Conservation (phyloP, 2,888 invertebrate species). For the Diarsia rubi region DNA sequence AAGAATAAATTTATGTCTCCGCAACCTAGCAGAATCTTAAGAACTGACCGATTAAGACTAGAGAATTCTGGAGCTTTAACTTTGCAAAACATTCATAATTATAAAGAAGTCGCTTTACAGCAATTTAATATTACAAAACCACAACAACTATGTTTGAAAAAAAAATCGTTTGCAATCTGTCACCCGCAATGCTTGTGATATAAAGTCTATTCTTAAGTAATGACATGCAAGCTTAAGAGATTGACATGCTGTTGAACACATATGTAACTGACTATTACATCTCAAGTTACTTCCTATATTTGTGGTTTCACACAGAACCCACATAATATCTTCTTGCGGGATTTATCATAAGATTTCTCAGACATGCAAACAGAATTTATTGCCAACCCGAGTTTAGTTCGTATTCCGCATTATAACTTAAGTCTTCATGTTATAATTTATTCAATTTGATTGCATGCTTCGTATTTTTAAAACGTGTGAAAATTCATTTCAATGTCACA, state of each 20-base stretch:
- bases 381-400: constrained; percentile 24
- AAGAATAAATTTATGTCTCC: constrained; percentile 23
- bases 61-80: not conserved
- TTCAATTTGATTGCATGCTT: constrained; percentile 34
- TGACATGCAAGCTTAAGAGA: constrained; percentile 38
- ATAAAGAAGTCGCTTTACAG: not conserved
- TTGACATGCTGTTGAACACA: constrained; percentile 51
- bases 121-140: constrained; percentile 9
- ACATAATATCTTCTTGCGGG: constrained; percentile 61
- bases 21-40: constrained; percentile 31
- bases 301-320: constrained; percentile 74
- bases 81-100: not conserved
- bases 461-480: constrained; percentile 53
- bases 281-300: constrained; percentile 77
- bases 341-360: constrained; percentile 58
- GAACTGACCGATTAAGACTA: not conserved
- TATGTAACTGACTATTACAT: constrained; percentile 68
- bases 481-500: constrained; percentile 50
- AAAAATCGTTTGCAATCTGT: constrained; percentile 31
- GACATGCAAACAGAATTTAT: constrained; percentile 50
- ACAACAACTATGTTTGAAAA: not conserved
- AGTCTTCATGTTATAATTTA: constrained; percentile 23
- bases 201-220: constrained; percentile 28
- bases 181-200: constrained; percentile 28
- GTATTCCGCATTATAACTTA: constrained; percentile 40